Evolutionary conservation across 2,797 vertebrate species (phyloP), one percentile per base, ranked within the genome.

Genomic region (Margarornis squamiger): DNA sequence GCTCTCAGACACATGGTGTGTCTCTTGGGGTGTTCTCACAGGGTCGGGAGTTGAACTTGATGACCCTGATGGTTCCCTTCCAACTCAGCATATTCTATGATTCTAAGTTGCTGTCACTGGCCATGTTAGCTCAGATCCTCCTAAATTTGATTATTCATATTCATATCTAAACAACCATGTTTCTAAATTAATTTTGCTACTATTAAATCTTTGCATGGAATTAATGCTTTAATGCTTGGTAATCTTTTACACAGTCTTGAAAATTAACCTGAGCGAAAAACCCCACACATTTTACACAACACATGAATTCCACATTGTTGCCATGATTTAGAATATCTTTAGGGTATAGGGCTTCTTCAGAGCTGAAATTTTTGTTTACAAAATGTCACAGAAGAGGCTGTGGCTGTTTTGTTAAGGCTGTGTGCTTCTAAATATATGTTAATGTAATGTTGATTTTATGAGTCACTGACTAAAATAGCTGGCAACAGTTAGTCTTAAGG

Each of bases 211-310:
- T 54, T 58, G 4, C 0, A 0, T 34, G 10, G 5, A 27, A 17
- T 16, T 74, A 10, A 12, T 49, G 54, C 5, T 48, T 79, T 57
- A 76, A 30, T 1, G 1, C 2, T 66, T 76, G 9, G 2, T 65
- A 61, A 24, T 58, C 1, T 54, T 80, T 73, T 73, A n/a, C 4
- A 38, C 2, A 48, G 6, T 7, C 20, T 71, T 78, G 10, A 86
- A 91, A 74, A 71, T 34, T 70, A 91, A 62, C 11, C 12, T 49
- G 6, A 67, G 10, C 2, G 76, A 88, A 92, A 68, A 82, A 65
- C 7, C 1, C 0, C 10, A 27, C 45, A 45, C 0, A 19, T 59
- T 67, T 76, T 55, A 14, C 8, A 10, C 6, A 46, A 27, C 12
- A 6, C 2, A 1, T 36, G 38, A 86, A 66, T 80, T 86, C 8